These are phyloP conservation scores for Vipera ursinii DNA, from an alignment of 2,797 vertebrate genomes.

Conservation along the genomic window DNA sequence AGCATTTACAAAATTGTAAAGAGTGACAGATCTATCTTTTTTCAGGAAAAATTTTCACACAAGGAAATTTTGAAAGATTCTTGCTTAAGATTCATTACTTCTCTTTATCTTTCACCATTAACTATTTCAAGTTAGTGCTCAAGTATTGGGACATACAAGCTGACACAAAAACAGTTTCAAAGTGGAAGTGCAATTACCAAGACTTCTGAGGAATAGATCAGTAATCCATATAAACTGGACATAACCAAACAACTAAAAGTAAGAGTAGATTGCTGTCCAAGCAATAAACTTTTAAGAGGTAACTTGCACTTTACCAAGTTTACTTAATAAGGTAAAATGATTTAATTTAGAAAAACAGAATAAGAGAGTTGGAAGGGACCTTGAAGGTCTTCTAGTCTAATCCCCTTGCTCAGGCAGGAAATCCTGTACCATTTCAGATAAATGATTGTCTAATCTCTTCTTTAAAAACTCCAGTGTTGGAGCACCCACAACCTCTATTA, in stretches of 20 bases:
- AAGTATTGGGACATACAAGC: accelerated
- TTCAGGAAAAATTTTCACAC: slow-evolving; percentile 4
- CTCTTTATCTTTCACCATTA: slow-evolving; percentile 52
- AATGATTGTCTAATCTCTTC: not conserved
- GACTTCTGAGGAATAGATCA: accelerated
- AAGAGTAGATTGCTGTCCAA: not conserved
- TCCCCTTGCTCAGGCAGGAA: not conserved
- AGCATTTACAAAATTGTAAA: not conserved
- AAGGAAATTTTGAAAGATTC: slow-evolving; percentile 47
- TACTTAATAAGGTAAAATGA: not conserved
- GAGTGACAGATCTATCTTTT: not conserved
- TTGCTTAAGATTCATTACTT: slow-evolving; percentile 41
- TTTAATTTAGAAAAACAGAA: not conserved
- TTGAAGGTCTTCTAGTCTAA: not conserved
- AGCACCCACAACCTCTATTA: not conserved
- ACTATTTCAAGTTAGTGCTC: slow-evolving; percentile 45
- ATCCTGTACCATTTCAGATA: not conserved
- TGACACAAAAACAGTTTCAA: not conserved
- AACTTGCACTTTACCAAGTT: not conserved
- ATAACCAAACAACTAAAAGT: not conserved
- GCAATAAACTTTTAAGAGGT: not conserved
- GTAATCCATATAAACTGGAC: not conserved
- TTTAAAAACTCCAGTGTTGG: not conserved
- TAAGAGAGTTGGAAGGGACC: not conserved
- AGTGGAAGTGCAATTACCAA: not conserved